phyloP scores from a whole-genome alignment of 2,888 invertebrate species.

The Mesorhabditis sp. region DNA sequence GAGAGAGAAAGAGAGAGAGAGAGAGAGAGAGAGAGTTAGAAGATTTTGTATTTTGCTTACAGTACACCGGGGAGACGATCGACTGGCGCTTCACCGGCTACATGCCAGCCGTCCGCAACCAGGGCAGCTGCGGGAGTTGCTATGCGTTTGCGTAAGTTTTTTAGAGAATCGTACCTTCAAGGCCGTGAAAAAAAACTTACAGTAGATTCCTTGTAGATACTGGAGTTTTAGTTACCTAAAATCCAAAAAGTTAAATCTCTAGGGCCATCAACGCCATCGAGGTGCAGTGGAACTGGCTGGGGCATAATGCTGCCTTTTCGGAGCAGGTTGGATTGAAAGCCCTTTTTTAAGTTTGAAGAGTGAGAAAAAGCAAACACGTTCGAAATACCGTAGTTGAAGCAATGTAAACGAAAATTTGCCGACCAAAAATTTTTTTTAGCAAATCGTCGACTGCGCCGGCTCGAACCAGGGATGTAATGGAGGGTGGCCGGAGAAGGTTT shows the following conservation, averaged over 20 bases:
- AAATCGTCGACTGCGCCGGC: not conserved
- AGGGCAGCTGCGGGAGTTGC: not conserved
- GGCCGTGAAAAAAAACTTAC: too few relatives aligned
- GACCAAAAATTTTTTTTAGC: slow-evolving; percentile 1
- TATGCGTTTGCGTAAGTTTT: not conserved
- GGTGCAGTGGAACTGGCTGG: not conserved
- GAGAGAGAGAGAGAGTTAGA: not conserved
- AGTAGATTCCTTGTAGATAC: too few relatives aligned
- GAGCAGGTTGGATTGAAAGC: not conserved
- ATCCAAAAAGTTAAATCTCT: not conserved
- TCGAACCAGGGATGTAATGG: not conserved
- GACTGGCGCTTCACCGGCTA: not conserved
- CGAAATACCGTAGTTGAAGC: too few relatives aligned
- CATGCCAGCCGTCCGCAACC: not conserved
- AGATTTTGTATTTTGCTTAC: not conserved
- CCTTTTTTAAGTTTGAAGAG: not conserved
- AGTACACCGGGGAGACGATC: not conserved
- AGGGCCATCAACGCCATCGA: not conserved
- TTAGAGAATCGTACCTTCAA: not conserved
- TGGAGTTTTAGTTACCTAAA: not conserved
- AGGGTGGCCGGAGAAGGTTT: not conserved
- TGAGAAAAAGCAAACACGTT: too few relatives aligned
- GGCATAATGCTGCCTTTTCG: not conserved
- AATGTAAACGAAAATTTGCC: not conserved
- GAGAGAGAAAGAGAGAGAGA: not conserved